A percentile compares a stretch with the other conserved stretches of the same genome.
phyloP scores from a whole-genome alignment of 2,797 vertebrate genomes.

The Melanotaenia maccullochi region DNA sequence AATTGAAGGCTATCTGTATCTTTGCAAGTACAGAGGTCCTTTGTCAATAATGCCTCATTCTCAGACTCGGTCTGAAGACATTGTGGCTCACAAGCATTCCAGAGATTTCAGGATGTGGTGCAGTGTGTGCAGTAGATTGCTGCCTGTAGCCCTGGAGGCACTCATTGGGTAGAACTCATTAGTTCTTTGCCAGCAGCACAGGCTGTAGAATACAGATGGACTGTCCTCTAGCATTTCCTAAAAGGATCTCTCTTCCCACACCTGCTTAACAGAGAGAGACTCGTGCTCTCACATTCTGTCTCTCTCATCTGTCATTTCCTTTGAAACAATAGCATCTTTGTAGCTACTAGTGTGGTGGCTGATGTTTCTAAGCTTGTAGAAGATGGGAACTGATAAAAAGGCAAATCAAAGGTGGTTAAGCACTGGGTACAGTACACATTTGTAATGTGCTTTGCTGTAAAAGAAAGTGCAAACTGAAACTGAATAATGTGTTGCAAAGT shows the following conservation, averaged over 20 bases:
- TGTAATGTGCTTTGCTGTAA: conserved; percentile 24
- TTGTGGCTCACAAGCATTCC: conserved; percentile 75
- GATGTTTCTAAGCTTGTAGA: not conserved
- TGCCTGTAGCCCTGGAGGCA: conserved; percentile 57
- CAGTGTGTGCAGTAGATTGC: conserved; percentile 59
- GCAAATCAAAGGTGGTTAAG: not conserved
- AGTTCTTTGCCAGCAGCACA: conserved; percentile 72
- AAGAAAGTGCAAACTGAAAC: conserved; percentile 24
- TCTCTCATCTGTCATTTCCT: conserved; percentile 55
- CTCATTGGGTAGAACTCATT: conserved; percentile 68
- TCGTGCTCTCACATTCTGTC: conserved; percentile 55
- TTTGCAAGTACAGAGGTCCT: conserved; percentile 66
- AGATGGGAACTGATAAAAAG: not conserved
- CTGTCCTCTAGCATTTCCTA: conserved; percentile 64
- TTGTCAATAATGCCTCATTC: conserved; percentile 72
- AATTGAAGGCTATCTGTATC: conserved; percentile 47
- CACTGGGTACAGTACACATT: conserved; percentile 5
- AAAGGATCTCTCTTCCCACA: conserved; percentile 67
- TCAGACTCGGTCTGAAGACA: conserved; percentile 65
- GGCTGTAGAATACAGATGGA: conserved; percentile 72
- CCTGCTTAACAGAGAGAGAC: conserved; percentile 60
- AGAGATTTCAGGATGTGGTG: conserved; percentile 83
- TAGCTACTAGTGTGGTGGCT: not conserved
- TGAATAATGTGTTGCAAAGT: conserved; percentile 18
- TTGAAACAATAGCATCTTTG: conserved; percentile 53